phyloP scores from a whole-genome alignment of 2,113 vertebrate species.

The Gymnorhina tibicen region DNA sequence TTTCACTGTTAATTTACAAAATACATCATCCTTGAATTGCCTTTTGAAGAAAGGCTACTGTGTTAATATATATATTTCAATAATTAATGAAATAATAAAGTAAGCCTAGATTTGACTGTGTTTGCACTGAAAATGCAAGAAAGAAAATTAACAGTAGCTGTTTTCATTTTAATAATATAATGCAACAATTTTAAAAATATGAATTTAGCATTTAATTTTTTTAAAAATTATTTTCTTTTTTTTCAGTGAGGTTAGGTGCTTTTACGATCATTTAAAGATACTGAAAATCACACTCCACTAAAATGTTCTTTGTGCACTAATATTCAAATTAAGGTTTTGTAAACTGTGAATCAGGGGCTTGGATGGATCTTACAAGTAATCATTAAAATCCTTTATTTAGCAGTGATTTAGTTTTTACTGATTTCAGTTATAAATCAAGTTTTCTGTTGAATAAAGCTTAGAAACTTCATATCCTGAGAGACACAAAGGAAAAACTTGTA shows the following conservation, averaged over 20 bases:
- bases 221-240: background rate
- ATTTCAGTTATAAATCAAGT: constrained; percentile 22
- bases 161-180: constrained; percentile 25
- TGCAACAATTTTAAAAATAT: background rate
- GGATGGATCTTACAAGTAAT: background rate
- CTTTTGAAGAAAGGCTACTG: constrained; percentile 44
- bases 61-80: constrained; percentile 40
- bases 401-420: background rate
- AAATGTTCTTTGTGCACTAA: background rate
- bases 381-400: constrained; percentile 38
- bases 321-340: background rate
- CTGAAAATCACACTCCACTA: background rate
- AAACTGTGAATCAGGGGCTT: constrained; percentile 9
- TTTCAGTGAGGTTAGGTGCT: background rate
- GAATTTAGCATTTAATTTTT: background rate
- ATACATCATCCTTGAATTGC: constrained; percentile 24
- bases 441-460: background rate
- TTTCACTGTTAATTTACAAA: constrained; percentile 38
- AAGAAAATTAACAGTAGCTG: constrained; percentile 25
- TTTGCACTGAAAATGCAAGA: background rate
- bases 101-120: background rate
- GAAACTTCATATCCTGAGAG: background rate
- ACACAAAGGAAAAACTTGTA: background rate
- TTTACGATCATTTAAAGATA: background rate
- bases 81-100: constrained; percentile 66